Evolutionary conservation across 53 echinoderm and acorn worm genomes (phyloP).

Genomic region (Apostichopus leukothele): DNA sequence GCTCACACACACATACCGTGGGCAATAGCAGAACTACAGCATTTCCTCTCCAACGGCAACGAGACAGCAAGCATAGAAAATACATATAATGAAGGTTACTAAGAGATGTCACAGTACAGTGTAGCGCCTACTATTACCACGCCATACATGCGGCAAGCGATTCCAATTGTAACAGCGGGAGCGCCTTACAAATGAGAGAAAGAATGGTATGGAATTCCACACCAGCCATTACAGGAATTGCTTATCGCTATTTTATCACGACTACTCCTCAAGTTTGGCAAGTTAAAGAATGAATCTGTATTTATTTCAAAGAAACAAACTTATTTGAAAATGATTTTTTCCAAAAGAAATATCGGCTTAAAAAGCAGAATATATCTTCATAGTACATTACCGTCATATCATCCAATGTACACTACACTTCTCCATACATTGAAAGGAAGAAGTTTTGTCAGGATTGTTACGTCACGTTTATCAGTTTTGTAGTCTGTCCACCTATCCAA

Average conservation of each 20-base stretch:
- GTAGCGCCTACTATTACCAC: not conserved
- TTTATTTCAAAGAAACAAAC: too few relatives aligned
- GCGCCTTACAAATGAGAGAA: not conserved
- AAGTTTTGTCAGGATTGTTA: not conserved
- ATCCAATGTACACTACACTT: not conserved
- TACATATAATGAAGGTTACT: not conserved
- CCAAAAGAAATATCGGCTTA: too few relatives aligned
- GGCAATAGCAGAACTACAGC: not conserved
- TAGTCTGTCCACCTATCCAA: too few relatives aligned
- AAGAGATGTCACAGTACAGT: not conserved
- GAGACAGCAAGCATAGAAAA: not conserved
- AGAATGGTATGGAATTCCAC: not conserved
- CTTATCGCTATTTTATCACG: too few relatives aligned
- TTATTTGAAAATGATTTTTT: too few relatives aligned
- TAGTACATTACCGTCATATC: not conserved
- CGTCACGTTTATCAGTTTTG: not conserved
- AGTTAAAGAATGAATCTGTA: too few relatives aligned
- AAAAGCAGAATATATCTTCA: too few relatives aligned
- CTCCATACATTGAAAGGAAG: not conserved
- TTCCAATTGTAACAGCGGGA: constrained; percentile 2
- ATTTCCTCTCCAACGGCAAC: constrained; percentile 18
- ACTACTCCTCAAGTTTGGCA: too few relatives aligned
- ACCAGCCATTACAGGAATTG: not conserved
- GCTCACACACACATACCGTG: not conserved
- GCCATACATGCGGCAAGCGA: not conserved